These are phyloP conservation scores for Cairina moschata DNA, from an alignment of 2,113 vertebrate genomes.

Conservation along the genomic window DNA sequence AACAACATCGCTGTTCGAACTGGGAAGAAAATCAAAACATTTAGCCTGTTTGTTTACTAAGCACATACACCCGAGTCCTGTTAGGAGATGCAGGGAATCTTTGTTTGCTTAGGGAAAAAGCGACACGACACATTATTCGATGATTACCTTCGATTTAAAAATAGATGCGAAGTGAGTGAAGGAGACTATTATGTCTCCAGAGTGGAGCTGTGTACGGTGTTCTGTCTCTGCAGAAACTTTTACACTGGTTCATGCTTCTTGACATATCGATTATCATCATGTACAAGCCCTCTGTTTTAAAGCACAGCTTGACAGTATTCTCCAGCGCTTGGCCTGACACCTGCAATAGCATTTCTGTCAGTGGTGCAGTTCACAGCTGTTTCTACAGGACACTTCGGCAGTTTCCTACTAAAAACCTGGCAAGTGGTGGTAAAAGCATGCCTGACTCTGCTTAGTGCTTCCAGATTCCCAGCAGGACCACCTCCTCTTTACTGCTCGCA, in stretches of 20 bases:
- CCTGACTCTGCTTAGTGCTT: neutral
- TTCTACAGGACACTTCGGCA: neutral
- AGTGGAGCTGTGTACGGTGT: neutral
- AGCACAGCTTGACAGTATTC: neutral
- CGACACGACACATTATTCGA: neutral
- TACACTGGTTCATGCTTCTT: neutral
- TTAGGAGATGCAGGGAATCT: neutral
- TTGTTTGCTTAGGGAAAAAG: neutral
- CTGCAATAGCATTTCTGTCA: neutral
- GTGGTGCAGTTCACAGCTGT: neutral
- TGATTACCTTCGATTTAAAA: conserved; percentile 2
- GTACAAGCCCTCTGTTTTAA: neutral
- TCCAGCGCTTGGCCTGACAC: neutral
- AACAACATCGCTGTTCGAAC: neutral
- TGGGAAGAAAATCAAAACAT: conserved; percentile 7
- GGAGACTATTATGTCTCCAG: neutral
- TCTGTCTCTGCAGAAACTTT: neutral
- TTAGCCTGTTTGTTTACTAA: conserved; percentile 2
- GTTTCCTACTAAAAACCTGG: neutral
- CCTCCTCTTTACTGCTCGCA: neutral
- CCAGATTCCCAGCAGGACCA: neutral
- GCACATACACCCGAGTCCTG: neutral
- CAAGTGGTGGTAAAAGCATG: neutral
- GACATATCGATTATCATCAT: neutral
- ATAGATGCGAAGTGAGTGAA: neutral